Evolutionary conservation across 2,888 invertebrate genomes (phyloP).

Genomic region (Drosophila ustulata): DNA sequence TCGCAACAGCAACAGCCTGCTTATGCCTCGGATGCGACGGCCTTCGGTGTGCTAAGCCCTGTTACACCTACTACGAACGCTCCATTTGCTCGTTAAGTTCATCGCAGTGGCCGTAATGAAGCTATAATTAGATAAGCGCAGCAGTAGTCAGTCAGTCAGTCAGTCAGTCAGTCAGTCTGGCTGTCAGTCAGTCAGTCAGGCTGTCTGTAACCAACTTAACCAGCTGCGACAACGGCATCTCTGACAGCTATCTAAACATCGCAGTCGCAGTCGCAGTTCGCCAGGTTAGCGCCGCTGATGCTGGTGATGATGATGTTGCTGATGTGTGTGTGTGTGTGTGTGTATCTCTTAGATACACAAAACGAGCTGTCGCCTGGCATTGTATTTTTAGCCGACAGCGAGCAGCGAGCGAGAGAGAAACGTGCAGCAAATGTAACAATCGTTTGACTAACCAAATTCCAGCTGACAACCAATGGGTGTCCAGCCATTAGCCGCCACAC

Average conservation of each 20-base stretch:
- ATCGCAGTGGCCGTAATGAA: slow-evolving; percentile 72
- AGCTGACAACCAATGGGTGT: slow-evolving; percentile 49
- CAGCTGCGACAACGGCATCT: slow-evolving; percentile 16
- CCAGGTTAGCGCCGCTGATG: slow-evolving; percentile 46
- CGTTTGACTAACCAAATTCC: slow-evolving; percentile 72
- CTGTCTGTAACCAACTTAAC: slow-evolving; percentile 10
- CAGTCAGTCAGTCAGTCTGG: slow-evolving; percentile 11
- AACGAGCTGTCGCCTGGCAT: slow-evolving; percentile 27
- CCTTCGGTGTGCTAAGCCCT: slow-evolving; percentile 35
- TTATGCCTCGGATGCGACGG: slow-evolving; percentile 11
- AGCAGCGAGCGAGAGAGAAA: slow-evolving; percentile 13
- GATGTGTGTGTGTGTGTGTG: slow-evolving; percentile 10
- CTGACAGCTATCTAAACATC: slow-evolving; percentile 12
- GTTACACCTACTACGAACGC: slow-evolving; percentile 34
- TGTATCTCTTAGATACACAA: slow-evolving; percentile 52
- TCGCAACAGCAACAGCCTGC: slow-evolving; percentile 15
- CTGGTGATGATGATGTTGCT: slow-evolving; percentile 14
- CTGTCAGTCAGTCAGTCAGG: slow-evolving; percentile 13
- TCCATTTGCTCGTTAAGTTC: slow-evolving; percentile 64
- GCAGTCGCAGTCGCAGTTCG: slow-evolving; percentile 8
- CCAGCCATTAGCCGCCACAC: slow-evolving; percentile 34
- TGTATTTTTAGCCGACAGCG: slow-evolving; percentile 55
- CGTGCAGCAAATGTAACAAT: slow-evolving; percentile 61
- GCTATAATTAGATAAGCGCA: slow-evolving; percentile 78
- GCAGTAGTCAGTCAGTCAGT: slow-evolving; percentile 20